A percentile compares a stretch with the other conserved stretches of the same genome.
These are phyloP conservation scores for Rousettus madagascariensis DNA, from an alignment of 2,797 vertebrate species.

Conservation along the genomic window DNA sequence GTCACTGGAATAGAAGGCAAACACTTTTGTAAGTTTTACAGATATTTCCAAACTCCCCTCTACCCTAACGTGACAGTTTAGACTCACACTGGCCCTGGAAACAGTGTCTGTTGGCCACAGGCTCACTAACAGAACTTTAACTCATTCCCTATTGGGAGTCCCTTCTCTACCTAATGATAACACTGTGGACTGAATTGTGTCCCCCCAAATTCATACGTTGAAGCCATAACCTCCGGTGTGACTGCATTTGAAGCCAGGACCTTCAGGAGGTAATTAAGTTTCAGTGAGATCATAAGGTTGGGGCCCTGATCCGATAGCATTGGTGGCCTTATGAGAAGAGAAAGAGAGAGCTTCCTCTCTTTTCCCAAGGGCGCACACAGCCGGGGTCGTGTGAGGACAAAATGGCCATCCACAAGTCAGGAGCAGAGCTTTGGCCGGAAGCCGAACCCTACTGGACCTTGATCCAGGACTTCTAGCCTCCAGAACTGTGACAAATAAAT, in stretches of 20 bases:
- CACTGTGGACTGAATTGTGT: background rate
- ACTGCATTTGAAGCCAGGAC: background rate
- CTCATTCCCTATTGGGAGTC: background rate
- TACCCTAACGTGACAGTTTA: background rate
- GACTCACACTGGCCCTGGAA: background rate
- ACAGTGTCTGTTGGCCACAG: background rate
- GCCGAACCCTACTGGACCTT: background rate
- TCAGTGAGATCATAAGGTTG: background rate
- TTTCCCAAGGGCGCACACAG: background rate
- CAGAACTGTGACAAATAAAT: background rate
- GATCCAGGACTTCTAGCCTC: background rate
- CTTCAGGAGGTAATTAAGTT: background rate
- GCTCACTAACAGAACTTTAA: background rate
- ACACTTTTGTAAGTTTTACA: background rate
- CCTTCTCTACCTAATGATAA: background rate
- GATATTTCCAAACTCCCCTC: background rate
- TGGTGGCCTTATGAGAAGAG: background rate
- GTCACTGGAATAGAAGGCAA: background rate
- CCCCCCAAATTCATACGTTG: background rate
- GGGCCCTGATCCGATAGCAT: background rate
- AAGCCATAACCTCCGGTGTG: background rate
- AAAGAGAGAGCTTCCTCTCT: background rate
- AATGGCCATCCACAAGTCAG: background rate
- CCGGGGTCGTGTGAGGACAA: background rate
- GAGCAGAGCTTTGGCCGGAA: background rate